These are phyloP conservation scores for Pempheris klunzingeri DNA, from an alignment of 2,797 vertebrate species.

Conservation along the genomic window DNA sequence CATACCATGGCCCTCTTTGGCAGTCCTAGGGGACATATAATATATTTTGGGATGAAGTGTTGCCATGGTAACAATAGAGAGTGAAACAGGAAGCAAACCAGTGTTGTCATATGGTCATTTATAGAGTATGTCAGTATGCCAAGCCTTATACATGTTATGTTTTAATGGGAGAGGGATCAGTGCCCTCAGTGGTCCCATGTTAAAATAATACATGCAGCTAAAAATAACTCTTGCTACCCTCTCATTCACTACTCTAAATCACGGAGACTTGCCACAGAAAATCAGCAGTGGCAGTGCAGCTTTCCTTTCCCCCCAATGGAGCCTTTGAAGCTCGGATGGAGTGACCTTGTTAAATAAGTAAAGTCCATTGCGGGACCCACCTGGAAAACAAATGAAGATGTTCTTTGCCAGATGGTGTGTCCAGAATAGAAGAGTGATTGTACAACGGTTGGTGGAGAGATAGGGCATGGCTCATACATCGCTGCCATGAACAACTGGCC, in stretches of 20 bases:
- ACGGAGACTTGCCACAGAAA: constrained; percentile 44
- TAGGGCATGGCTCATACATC: constrained; percentile 48
- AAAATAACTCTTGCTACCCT: constrained; percentile 58
- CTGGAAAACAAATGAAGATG: constrained; percentile 79
- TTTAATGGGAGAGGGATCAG: constrained; percentile 35
- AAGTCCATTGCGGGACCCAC: constrained; percentile 69
- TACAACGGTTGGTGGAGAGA: constrained; percentile 29
- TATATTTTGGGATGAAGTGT: constrained; percentile 56
- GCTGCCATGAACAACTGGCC: constrained; percentile 28
- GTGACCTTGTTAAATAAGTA: constrained; percentile 83
- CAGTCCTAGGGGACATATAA: constrained; percentile 24
- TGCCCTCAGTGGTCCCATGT: constrained; percentile 30
- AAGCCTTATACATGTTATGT: constrained; percentile 33
- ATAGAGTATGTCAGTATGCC: constrained; percentile 34
- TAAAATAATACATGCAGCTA: constrained; percentile 59
- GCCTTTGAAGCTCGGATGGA: constrained; percentile 71
- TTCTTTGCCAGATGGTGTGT: constrained; percentile 55
- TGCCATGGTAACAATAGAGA: constrained; percentile 54
- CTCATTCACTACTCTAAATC: constrained; percentile 41
- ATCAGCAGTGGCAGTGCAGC: constrained; percentile 51
- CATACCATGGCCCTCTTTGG: constrained; percentile 35
- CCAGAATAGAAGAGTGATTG: constrained; percentile 58
- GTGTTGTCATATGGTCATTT: constrained; percentile 38
- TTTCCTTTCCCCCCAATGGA: constrained; percentile 25
- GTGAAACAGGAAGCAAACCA: constrained; percentile 54